These are phyloP conservation scores for Euphonia xanthogaster DNA, from an alignment of 2,797 vertebrate species.

Conservation along the genomic window DNA sequence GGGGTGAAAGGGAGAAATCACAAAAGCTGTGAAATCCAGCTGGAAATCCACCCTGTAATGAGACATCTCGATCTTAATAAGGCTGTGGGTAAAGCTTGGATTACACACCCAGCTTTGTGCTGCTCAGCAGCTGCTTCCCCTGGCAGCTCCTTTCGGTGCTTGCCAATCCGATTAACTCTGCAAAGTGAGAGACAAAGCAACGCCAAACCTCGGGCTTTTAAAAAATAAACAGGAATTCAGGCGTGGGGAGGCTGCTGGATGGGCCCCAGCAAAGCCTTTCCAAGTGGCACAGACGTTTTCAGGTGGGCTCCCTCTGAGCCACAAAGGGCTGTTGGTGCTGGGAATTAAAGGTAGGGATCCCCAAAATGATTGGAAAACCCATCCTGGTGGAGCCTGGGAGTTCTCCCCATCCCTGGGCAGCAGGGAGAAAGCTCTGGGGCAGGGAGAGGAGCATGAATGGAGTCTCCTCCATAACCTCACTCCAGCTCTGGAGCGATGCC, in stretches of 20 bases:
- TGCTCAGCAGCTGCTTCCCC: neutral
- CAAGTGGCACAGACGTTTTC: fast-evolving
- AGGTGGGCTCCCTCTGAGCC: neutral
- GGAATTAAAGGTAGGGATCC: neutral
- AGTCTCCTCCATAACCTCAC: neutral
- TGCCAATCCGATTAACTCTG: neutral
- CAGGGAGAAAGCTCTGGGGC: neutral
- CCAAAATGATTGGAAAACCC: fast-evolving
- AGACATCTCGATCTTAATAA: constrained; percentile 18
- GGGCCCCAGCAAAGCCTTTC: neutral
- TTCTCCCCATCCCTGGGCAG: neutral
- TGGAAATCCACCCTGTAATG: neutral
- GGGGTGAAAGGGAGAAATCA: neutral
- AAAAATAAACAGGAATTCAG: neutral
- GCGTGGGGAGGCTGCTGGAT: neutral
- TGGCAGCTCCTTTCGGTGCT: neutral
- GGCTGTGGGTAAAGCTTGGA: constrained; percentile 1
- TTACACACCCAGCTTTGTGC: neutral
- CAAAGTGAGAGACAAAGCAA: neutral
- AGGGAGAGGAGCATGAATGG: neutral
- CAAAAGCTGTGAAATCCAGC: neutral
- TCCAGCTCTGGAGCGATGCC: fast-evolving
- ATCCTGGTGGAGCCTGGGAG: fast-evolving
- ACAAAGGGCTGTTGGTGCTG: neutral
- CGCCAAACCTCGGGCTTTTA: neutral